Evolutionary conservation across 1,140 invertebrate species (phyloP), one percentile per base, ranked within the genome.

Genomic region (Hylaeus volcanicus): DNA sequence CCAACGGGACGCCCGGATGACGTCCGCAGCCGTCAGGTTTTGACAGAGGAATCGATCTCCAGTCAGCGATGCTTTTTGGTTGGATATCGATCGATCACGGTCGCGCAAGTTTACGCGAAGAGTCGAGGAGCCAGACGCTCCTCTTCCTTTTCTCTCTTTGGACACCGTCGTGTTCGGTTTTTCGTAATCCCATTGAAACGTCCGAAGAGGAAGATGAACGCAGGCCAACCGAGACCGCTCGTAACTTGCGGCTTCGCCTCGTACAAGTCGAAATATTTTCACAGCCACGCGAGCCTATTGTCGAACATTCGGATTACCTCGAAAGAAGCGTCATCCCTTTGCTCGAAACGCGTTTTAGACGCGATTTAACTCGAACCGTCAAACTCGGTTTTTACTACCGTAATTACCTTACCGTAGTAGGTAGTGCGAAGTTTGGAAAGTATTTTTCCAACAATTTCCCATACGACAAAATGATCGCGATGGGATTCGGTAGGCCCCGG

Each of bases 191-290:
- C 64, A 71, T 82, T 83, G 77, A 66, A 86, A 87, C 82, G 60
- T 26, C 1, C 6, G 2, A 0, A 6, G 63, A 65, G 45, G 73
- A 60, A 68, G 39, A 86, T 85, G 73, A 78, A 74, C 75, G 84
- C 79, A 69, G 74, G 48, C 61, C 61, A 60, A 81, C 64, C 66
- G 15, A 86, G 85, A 84, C 81, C 85, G 74, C 82, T 73, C 37
- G 55, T 60, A 79, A 14, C 53, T 61, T 37, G 26, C 9, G 9
- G 26, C 48, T 37, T 26, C 6, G 80, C 75, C 61, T 81, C 73
- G 68, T 69, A 79, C 83, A 79, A 85, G 74, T 84, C 82, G 55
- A 90, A 89, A 89, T 89, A 90, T 90, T 90, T 90, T 89, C 87
- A 88, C 85, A 86, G 85, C 73, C 84, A 90, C 83, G 85, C 84